These are phyloP conservation scores for Eolophus roseicapilla DNA, from an alignment of 2,113 vertebrate species.

Conservation along the genomic window DNA sequence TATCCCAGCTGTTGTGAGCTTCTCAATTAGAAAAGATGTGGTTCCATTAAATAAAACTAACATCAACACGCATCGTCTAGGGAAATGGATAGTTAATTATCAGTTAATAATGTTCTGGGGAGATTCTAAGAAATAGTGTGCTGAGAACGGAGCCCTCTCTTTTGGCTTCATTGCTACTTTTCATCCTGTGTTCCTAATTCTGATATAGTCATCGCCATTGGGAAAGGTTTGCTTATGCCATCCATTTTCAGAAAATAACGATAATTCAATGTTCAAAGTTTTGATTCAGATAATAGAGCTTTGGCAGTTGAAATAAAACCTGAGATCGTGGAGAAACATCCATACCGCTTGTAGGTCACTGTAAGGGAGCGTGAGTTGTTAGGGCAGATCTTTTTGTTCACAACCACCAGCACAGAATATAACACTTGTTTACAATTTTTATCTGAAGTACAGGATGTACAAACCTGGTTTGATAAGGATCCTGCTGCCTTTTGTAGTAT, in stretches of 20 bases:
- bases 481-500: not conserved
- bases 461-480: not conserved
- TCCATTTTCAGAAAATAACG: not conserved
- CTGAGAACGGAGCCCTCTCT: not conserved
- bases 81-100: not conserved
- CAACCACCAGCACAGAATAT: not conserved
- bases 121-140: not conserved
- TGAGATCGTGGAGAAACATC: not conserved
- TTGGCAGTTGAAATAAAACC: not conserved
- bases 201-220: not conserved
- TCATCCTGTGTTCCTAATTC: not conserved
- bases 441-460: not conserved
- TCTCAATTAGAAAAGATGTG: not conserved
- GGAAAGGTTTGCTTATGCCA: not conserved
- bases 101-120: not conserved
- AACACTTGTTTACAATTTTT: not conserved
- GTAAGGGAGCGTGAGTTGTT: not conserved
- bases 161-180: not conserved
- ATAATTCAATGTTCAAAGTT: not conserved
- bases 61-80: not conserved
- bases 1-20: not conserved
- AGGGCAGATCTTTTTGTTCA: not conserved
- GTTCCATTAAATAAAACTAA: not conserved
- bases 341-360: rapidly evolving
- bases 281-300: not conserved